Conservation (phyloP, 2,113 vertebrate species). For the Eupsittula cactorum region DNA sequence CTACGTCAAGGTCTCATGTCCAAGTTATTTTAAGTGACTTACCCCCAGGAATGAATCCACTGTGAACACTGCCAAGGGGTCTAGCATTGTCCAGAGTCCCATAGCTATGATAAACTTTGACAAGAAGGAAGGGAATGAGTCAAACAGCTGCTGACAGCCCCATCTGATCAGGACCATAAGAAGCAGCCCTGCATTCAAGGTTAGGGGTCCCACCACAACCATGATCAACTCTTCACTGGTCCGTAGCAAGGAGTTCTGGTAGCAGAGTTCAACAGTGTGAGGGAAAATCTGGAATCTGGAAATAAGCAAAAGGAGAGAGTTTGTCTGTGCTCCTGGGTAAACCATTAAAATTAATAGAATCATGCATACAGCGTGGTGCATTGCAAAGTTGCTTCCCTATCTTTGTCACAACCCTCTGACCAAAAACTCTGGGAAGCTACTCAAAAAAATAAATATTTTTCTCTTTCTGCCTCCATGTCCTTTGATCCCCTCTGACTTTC, state of each 20-base stretch:
- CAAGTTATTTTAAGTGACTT: constrained; percentile 96
- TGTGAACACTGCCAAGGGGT: constrained; percentile 92
- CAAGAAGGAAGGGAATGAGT: constrained; percentile 90
- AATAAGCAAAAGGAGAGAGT: background rate
- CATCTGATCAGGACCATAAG: constrained; percentile 93
- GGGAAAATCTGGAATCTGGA: constrained; percentile 83
- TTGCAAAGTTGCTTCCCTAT: background rate
- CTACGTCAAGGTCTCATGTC: constrained; percentile 81
- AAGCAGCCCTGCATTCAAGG: constrained; percentile 83
- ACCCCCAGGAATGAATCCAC: constrained; percentile 95
- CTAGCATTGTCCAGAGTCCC: constrained; percentile 93
- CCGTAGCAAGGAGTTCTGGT: constrained; percentile 86
- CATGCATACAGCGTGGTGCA: too few species aligned
- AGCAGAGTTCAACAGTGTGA: constrained; percentile 88
- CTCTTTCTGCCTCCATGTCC: background rate
- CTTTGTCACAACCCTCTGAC: background rate
- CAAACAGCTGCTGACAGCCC: constrained; percentile 93
- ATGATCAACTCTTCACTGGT: constrained; percentile 87
- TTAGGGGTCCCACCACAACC: constrained; percentile 87
- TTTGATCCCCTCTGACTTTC: background rate
- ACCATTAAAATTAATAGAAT: background rate
- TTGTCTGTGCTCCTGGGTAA: background rate
- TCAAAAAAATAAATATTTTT: background rate
- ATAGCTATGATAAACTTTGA: constrained; percentile 95
- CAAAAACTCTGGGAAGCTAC: background rate